Evolutionary conservation across 92 coral and sea anemone species (phyloP).

Genomic region (Montipora capitata): DNA sequence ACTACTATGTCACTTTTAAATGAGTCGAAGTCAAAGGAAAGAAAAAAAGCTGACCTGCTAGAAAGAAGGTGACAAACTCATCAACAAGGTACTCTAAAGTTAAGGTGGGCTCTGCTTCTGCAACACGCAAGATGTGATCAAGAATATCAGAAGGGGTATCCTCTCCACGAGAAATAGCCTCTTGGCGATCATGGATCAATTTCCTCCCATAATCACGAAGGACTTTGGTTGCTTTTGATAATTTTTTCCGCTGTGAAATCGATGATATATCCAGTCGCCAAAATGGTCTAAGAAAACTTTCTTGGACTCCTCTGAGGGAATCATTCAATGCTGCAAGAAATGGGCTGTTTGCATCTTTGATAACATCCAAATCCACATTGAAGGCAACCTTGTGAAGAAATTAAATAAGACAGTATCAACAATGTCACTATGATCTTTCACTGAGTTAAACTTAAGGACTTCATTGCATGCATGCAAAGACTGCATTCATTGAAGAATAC

Average conservation of each 20-base stretch:
- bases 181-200: constrained; percentile 66
- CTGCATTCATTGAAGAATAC: too few relatives aligned
- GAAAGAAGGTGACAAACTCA: constrained; percentile 3
- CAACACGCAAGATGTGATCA: constrained; percentile 74
- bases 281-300: constrained; percentile 64
- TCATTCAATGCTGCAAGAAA: constrained; percentile 76
- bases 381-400: constrained; percentile 74
- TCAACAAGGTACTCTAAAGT: constrained; percentile 77
- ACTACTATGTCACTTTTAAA: too few relatives aligned
- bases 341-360: constrained; percentile 73
- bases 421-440: too few relatives aligned
- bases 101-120: constrained; percentile 60
- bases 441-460: too few relatives aligned
- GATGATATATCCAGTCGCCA: constrained; percentile 75
- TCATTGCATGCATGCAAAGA: too few relatives aligned
- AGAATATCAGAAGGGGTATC: constrained; percentile 73
- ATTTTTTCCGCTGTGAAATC: constrained; percentile 52
- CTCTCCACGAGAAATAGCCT: constrained; percentile 58
- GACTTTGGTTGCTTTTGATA: constrained; percentile 52
- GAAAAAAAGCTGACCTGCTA: constrained; percentile 60
- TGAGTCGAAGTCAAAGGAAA: too few relatives aligned
- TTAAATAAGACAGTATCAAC: too few relatives aligned
- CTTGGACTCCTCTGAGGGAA: constrained; percentile 62
- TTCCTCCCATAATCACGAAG: constrained; percentile 75
- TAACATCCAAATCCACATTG: constrained; percentile 72